Base-by-base conservation (phyloP, 92 coral and sea anemone species). In the Ricordea florida region DNA sequence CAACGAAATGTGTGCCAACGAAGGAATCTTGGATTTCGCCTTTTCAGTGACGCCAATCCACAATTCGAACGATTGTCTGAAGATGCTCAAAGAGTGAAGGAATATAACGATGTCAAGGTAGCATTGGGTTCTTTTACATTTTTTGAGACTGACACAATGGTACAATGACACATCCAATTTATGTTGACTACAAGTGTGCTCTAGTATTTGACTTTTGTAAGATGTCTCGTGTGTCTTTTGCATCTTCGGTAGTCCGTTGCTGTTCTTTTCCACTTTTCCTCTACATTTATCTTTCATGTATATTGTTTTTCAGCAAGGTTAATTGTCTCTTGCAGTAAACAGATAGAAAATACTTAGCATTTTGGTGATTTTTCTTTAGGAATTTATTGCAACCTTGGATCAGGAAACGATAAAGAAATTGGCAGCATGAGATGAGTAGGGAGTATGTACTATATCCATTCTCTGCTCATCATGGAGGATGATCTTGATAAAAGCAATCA, bases 321-420 rank as follows among this genome's bases (percentile, higher is more conserved):
- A 26, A 53, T 27, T 53, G 60, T 53, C 60, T 53, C 60, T 53
- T 26, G 60, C 35, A 25, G 38, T 37, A 2, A 26, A 26, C 36
- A 53, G 35, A 53, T 53, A 53, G 60, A 53, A 26, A 53, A 53
- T 21, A 53, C 60, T 53, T 53, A 37, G 60, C 37, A 53, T 53
- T 53, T 53, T 53, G 60, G 60, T 26, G 60, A 53, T 26, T 13
- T 25, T 53, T 38, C n/a, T 59, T 59, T 34, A 57, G 64, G 64
- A 9, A 28, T 57, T 57, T 57, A 57, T 57, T 33, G 64, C 15
- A 27, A n/a, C n/a, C n/a, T n/a, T n/a, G n/a, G n/a, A n/a, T n/a
- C 27, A 51, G 22, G 59, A 20, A 10, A 51, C 22, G 62, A 30
- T 9, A 55, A 22, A 55, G 17, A 25, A 25, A 9, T 10, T 22